phyloP scores from a whole-genome alignment of 2,888 invertebrate species.

The Digitonthophagus gazella region DNA sequence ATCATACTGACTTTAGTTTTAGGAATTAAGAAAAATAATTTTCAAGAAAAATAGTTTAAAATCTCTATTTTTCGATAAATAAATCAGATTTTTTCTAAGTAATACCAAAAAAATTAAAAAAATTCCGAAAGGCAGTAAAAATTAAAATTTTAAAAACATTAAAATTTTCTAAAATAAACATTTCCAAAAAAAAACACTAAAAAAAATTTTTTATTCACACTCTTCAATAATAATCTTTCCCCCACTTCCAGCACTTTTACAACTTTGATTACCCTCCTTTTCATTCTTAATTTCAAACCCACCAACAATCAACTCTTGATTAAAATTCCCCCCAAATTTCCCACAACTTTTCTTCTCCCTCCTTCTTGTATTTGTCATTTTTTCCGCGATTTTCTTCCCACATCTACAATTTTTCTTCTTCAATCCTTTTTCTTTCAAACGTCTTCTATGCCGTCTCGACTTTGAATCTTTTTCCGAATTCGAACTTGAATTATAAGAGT shows the following conservation, averaged over 20 bases:
- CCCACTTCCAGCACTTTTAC: background rate
- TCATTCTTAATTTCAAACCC: too few species aligned
- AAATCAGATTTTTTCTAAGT: too few species aligned
- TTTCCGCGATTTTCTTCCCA: background rate
- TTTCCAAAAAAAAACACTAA: background rate
- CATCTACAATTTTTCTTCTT: background rate
- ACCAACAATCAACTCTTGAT: too few species aligned
- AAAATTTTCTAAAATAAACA: too few species aligned
- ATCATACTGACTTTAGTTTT: too few species aligned
- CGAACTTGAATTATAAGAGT: background rate
- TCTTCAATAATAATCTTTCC: background rate
- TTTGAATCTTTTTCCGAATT: background rate
- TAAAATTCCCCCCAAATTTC: background rate
- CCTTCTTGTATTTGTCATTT: background rate
- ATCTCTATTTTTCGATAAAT: too few species aligned
- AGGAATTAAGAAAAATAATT: too few species aligned
- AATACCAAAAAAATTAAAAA: too few species aligned
- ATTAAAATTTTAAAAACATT: too few species aligned
- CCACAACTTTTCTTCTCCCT: background rate
- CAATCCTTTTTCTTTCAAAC: background rate
- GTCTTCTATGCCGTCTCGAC: background rate
- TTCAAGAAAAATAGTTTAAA: too few species aligned
- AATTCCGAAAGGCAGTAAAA: too few species aligned
- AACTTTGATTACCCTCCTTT: background rate
- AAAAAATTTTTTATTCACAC: background rate